Evolutionary conservation across 2,888 invertebrate species (phyloP), one percentile per base, ranked within the genome.

Genomic region (Thymelicus sylvestris): DNA sequence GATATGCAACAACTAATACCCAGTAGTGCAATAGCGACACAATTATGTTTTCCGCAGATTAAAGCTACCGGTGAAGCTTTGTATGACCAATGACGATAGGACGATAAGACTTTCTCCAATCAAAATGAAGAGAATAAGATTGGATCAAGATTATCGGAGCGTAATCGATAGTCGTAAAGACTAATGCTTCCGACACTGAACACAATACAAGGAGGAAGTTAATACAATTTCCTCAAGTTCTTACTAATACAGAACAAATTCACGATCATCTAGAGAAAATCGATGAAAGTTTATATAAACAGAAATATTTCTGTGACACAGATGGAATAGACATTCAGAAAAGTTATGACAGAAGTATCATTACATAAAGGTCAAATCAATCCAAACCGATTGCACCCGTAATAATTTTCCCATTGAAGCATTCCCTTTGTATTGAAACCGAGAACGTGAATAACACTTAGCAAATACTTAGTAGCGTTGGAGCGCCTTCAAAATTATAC

Each of bases 81-180:
- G 69, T 75, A 76, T 72, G 64, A 72, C 67, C 66, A 65, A 67
- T 71, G 66, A 72, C 74, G 67, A 71, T 71, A 76, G 75, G 74
- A 77, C 6, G 80, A 82, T 79, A 79, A 76, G 84, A 87, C 91
- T 92, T 92, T 92, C 92, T 87, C 89, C 80, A 77, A 77, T 81
- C 75, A 74, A 78, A 86, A 81, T 80, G 79, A 82, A 81, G 81
- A 86, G 82, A 80, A 76, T 81, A 78, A 87, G 87, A 90, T 90
- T 84, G 83, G 83, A 88, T 89, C 82, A 79, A 86, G 86, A 87
- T 87, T 85, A 87, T 84, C 83, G 79, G 80, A 86, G 83, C 83
- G 85, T 87, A 90, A 92, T 90, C 87, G 85, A 86, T 86, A 83
- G 82, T 83, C 83, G 81, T 81, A 81, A 78, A 76, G 78, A 76